phyloP scores from a whole-genome alignment of 2,113 vertebrate genomes.

The Cettia cetti region DNA sequence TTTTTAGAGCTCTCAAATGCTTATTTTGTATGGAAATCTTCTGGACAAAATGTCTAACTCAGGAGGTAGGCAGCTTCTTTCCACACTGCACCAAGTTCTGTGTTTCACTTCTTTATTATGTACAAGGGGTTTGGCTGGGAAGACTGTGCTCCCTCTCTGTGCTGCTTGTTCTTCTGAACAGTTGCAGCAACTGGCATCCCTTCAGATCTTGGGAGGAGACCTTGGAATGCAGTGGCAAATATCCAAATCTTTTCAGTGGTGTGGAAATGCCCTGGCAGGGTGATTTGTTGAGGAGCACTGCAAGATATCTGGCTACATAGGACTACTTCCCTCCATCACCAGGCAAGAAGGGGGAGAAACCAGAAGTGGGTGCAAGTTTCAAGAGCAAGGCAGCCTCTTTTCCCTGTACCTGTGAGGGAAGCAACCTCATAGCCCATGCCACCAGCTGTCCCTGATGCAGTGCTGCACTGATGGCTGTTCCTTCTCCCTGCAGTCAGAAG shows the following conservation, averaged over 20 bases:
- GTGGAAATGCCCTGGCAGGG: background rate
- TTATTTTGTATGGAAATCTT: background rate
- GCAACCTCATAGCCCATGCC: rapidly evolving
- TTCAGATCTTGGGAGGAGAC: background rate
- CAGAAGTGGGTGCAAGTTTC: background rate
- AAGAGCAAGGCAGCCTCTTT: background rate
- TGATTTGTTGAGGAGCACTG: background rate
- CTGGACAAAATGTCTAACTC: background rate
- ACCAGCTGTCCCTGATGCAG: background rate
- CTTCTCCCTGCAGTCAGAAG: background rate
- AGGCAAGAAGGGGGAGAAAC: background rate
- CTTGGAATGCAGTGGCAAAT: rapidly evolving
- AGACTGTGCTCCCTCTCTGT: background rate
- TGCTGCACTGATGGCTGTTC: background rate
- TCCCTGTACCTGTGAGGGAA: background rate
- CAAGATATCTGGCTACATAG: background rate
- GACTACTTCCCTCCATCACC: background rate
- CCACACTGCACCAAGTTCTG: background rate
- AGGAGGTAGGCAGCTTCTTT: background rate
- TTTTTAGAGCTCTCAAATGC: background rate
- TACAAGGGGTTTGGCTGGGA: background rate
- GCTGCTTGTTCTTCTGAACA: background rate
- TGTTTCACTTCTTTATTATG: background rate
- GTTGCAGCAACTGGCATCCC: background rate
- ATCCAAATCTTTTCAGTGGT: background rate